Evolutionary conservation across 2,113 vertebrate species (phyloP).

Genomic region (Glaucidium brasilianum): DNA sequence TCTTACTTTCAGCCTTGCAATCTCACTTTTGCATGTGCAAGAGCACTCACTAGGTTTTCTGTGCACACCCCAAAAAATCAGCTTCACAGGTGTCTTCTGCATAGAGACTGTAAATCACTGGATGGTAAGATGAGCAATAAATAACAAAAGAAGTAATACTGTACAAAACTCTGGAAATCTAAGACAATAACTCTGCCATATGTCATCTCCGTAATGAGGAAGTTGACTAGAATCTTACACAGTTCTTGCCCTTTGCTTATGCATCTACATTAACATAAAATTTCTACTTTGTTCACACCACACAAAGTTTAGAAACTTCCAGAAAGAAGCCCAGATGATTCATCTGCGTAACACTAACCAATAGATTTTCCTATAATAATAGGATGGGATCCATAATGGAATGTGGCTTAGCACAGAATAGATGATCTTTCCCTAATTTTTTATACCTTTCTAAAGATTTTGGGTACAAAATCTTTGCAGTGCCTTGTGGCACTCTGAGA

Average conservation of each 20-base stretch:
- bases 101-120: background rate
- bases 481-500: background rate
- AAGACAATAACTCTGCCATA: background rate
- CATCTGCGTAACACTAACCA: background rate
- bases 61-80: background rate
- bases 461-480: background rate
- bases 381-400: background rate
- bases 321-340: background rate
- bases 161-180: background rate
- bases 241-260: background rate
- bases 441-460: background rate
- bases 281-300: background rate
- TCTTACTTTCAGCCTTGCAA: background rate
- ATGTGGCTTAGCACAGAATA: background rate
- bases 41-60: background rate
- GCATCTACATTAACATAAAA: background rate
- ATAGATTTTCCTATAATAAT: background rate
- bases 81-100: background rate
- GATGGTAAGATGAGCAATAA: background rate
- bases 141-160: background rate
- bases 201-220: background rate
- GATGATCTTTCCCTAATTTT: background rate
- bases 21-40: background rate
- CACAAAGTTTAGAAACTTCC: background rate
- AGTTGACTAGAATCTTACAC: background rate